These are phyloP conservation scores for Graptemys geographica DNA, from an alignment of 2,797 vertebrate genomes.

Conservation along the genomic window DNA sequence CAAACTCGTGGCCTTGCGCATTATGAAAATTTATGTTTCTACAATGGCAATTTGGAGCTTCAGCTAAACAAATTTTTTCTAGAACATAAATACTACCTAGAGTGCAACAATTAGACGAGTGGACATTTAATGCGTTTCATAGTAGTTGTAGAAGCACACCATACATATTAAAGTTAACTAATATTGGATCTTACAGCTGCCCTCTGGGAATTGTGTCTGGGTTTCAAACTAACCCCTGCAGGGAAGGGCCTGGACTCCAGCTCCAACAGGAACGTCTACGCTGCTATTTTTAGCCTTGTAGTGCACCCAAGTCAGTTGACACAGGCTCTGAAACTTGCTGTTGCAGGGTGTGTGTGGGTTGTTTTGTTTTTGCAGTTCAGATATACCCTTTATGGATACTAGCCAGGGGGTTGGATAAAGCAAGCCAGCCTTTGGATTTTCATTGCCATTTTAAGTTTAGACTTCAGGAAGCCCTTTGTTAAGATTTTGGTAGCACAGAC, in stretches of 20 bases:
- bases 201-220: background rate
- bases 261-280: background rate
- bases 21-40: background rate
- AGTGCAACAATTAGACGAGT: background rate
- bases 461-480: constrained; percentile 26
- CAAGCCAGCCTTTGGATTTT: background rate
- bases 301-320: background rate
- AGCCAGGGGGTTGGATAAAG: constrained; percentile 15
- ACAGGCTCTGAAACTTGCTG: background rate
- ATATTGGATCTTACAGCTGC: background rate
- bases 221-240: background rate
- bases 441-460: background rate
- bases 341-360: background rate
- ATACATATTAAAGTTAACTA: background rate
- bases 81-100: background rate
- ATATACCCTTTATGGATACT: background rate
- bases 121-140: background rate
- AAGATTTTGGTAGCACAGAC: constrained; percentile 53
- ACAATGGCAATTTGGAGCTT: background rate
- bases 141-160: background rate
- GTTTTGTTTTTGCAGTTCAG: background rate
- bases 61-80: background rate
- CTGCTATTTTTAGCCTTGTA: background rate
- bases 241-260: background rate
- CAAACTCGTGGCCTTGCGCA: background rate